Conservation (phyloP, 1,140 invertebrate genomes). For the Metaphire vulgaris region DNA sequence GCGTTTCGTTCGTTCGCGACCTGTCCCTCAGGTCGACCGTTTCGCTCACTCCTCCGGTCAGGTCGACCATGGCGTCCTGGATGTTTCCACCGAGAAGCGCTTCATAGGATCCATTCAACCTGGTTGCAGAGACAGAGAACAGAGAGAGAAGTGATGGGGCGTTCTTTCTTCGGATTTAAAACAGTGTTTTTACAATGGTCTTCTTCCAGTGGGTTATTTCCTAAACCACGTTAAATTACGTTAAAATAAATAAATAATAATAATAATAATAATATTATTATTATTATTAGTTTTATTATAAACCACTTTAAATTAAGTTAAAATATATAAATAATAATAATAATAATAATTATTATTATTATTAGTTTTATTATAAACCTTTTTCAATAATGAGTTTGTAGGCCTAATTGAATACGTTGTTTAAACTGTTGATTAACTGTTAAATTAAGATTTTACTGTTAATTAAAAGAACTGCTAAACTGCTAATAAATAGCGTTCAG, state of each 20-base stretch:
- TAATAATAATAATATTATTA: not conserved
- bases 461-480: no score
- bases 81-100: conserved; percentile 55
- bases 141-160: no score
- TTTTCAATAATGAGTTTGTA: no score
- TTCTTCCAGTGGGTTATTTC: not conserved
- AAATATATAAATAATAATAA: no score
- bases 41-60: conserved; percentile 57
- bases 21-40: conserved; percentile 48
- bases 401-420: no score
- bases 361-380: no score
- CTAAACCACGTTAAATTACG: not conserved
- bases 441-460: no score
- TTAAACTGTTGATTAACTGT: no score
- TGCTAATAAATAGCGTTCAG: no score
- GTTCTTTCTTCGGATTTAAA: not conserved
- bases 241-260: not conserved
- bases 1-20: conserved; percentile 46
- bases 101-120: conserved; percentile 55
- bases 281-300: not conserved
- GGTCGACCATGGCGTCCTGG: conserved; percentile 56
- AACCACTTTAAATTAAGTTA: not conserved
- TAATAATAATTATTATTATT: no score
- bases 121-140: no score
- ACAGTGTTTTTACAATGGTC: not conserved